Percentiles rank a stretch among this genome's conserved stretches.
Evolutionary conservation across 2,113 vertebrate species (phyloP).

Genomic region (Peucedramus taeniatus): DNA sequence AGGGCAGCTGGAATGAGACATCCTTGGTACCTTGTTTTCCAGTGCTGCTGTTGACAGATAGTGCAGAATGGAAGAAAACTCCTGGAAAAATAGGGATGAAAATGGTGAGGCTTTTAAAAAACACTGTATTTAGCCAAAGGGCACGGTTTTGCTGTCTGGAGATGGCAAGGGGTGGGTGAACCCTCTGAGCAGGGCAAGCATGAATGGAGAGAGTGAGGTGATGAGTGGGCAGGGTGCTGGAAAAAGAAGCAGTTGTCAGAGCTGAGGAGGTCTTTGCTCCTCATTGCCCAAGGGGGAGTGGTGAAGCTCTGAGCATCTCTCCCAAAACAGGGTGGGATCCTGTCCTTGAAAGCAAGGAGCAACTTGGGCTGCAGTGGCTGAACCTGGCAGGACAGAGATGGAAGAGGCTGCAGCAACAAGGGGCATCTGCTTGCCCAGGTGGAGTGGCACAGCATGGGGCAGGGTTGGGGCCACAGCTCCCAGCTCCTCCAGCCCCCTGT

Average conservation of each 20-base stretch:
- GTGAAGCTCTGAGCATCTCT: rapidly evolving
- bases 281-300: background rate
- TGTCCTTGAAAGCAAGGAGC: background rate
- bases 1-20: rapidly evolving
- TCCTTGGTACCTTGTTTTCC: background rate
- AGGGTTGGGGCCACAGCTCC: rapidly evolving
- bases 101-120: background rate
- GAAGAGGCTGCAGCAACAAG: background rate
- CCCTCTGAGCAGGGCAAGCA: background rate
- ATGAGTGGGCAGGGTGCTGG: background rate
- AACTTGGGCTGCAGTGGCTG: rapidly evolving
- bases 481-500: background rate
- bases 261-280: background rate
- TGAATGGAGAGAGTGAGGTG: background rate
- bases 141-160: background rate
- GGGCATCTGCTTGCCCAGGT: background rate
- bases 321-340: background rate
- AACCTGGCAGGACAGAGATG: background rate
- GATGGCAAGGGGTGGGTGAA: background rate
- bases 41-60: background rate
- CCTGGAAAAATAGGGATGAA: background rate
- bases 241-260: background rate
- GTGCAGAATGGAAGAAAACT: background rate
- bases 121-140: background rate
- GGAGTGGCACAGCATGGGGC: background rate